phyloP scores from a whole-genome alignment of 30 jellyfish, hydroid and myxozoan species.

The Pseudorhiza aurosa region DNA sequence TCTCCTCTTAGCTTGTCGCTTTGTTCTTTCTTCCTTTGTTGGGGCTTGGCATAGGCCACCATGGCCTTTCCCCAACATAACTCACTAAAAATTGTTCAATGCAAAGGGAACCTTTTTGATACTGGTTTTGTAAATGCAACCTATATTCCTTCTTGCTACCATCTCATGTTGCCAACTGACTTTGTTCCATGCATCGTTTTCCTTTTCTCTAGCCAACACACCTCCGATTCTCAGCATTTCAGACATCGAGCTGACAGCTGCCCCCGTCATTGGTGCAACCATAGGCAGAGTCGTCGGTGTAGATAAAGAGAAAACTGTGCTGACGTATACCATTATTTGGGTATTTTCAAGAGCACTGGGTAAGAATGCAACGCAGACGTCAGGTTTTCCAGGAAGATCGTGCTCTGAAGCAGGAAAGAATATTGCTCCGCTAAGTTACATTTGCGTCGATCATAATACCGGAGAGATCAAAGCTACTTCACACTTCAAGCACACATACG shows the following conservation, averaged over 20 bases:
- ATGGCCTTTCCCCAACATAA: too few species aligned
- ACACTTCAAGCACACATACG: slow-evolving; percentile 6
- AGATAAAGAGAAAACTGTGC: slow-evolving; percentile 25
- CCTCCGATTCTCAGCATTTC: slow-evolving; percentile 22
- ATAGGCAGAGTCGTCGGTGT: slow-evolving; percentile 38
- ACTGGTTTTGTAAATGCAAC: too few species aligned
- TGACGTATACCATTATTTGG: slow-evolving; percentile 33
- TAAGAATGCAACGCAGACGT: neutral
- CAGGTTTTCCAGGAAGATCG: neutral
- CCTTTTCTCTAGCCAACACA: slow-evolving; percentile 18
- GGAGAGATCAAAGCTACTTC: slow-evolving; percentile 54
- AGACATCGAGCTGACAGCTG: neutral
- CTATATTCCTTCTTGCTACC: too few species aligned
- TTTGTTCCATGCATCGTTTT: too few species aligned
- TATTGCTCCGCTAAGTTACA: slow-evolving; percentile 34
- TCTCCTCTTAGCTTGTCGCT: too few species aligned
- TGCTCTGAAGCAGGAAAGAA: slow-evolving; percentile 20
- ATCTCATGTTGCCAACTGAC: too few species aligned
- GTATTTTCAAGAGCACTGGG: slow-evolving; percentile 3
- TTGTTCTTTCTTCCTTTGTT: too few species aligned
- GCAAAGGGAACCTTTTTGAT: too few species aligned
- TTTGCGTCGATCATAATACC: slow-evolving; percentile 32
- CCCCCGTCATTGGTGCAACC: neutral
- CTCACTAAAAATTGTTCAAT: too few species aligned
- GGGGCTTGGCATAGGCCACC: too few species aligned